Percentiles rank a stretch among this genome's conserved stretches.
These are phyloP conservation scores for Stomorhina lunata DNA, from an alignment of 2,888 invertebrate genomes.

Conservation along the genomic window DNA sequence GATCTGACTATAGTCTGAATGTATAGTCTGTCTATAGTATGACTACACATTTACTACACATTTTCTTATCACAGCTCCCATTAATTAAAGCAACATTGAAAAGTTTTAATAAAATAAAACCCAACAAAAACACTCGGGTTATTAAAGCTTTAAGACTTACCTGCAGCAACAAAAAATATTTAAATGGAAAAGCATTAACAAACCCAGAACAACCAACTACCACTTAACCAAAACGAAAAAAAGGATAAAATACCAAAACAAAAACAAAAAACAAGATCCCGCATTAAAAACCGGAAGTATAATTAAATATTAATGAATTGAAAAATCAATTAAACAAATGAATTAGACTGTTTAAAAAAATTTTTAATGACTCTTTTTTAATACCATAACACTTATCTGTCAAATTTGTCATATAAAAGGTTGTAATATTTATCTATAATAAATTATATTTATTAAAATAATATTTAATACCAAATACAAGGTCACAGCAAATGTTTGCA, in stretches of 20 bases:
- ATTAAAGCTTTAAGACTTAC: not conserved
- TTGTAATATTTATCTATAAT: no score
- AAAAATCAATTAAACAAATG: constrained; percentile 52
- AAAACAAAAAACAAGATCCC: not conserved
- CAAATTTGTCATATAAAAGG: no score
- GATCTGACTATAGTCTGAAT: no score
- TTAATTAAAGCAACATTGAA: no score
- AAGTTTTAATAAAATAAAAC: no score
- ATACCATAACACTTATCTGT: no score
- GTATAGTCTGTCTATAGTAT: no score
- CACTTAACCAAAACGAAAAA: not conserved
- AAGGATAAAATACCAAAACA: not conserved
- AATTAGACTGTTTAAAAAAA: constrained; percentile 36
- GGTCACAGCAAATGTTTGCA: not conserved
- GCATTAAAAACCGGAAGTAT: constrained; percentile 5
- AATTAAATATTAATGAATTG: constrained; percentile 51
- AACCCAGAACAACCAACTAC: no score
- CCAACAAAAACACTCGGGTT: not conserved
- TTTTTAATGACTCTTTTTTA: not conserved
- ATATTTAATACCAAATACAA: no score
- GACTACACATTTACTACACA: no score
- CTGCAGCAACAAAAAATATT: not conserved
- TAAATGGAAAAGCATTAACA: not conserved
- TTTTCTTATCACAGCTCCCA: no score
- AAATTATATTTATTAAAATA: no score